Evolutionary conservation across 2,888 invertebrate species (phyloP), one percentile per base, ranked within the genome.

Genomic region (Conops quadrifasciatus): DNA sequence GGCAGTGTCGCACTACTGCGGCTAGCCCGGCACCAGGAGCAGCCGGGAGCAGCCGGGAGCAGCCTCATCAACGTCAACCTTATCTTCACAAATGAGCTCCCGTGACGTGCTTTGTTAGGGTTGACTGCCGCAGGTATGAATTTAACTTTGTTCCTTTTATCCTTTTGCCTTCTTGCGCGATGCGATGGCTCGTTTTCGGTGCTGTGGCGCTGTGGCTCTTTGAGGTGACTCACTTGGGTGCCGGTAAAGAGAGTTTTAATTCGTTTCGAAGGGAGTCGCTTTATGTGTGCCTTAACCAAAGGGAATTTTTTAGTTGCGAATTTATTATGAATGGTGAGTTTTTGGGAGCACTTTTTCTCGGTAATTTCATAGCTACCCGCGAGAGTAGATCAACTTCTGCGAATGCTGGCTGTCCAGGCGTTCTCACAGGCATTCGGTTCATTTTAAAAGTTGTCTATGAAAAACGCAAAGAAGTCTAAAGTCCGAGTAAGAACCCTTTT

Each of bases 221-320:
- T 62, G 45, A 62, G 62, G 62, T 49, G 64, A 64, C 49, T 64
- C 64, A 64, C 49, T 64, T 49, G 64, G 64, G 64, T 51, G 64
- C 64, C 49, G 64, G 49, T 64, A 24, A 26, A 36, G 43, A 24
- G 43, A 43, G 62, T 62, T 45, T 11, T 43, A 62, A 53, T 53
- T 53, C 24, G 21, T 24, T 53, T 19, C 21, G 21, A 24, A 53
- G 21, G 4, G 19, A 24, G 11, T 53, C 21, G n/a, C 21, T 53
- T n/a, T 1, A 21, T 43, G 5, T 13, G 13, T 43, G 45, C 45
- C 13, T 19, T 21, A 21, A 15, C 43, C 2, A 62, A 64, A 64
- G 30, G 26, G 51, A 51, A 64, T 64, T 64, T 64, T 64, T 51
- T 28, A 64, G 45, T 28, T 51, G 49, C 11, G 21, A 53, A 53